Evolutionary conservation across 2,113 vertebrate genomes (phyloP), one percentile per base, ranked within the genome.

Genomic region (Pseudolaguvia tuberculata): DNA sequence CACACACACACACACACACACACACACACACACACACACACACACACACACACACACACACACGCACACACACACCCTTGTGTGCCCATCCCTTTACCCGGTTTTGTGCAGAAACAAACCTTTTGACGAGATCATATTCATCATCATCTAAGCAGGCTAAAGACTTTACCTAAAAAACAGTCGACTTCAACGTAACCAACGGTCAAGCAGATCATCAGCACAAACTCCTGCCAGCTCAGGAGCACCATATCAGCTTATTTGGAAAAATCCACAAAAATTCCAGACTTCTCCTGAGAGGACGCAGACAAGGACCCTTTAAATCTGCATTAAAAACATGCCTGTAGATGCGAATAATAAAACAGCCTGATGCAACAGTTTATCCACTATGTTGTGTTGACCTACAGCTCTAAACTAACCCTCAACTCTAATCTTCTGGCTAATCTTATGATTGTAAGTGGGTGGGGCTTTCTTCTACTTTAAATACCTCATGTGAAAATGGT

Each of bases 391-490:
- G 42, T 52, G 56, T 29, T 35, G 29, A n/a, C 20, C 31, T 6
- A 35, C 3, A 6, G n/a, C n/a, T 35, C 31, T 35, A 4, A 10
- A 55, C 45, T 70, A 66, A 52, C 18, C 39, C 20, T n/a, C 53
- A 62, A 45, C 29, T 59, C 13, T 1, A 12, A 18, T 59, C 65
- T 50, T 31, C 5, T 21, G 21, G 67, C 31, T 23, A 31, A 31
- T 63, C 68, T n/a, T n/a, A n/a, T n/a, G n/a, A n/a, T 9, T 31
- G 9, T 1, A 55, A 52, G 68, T 70, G 75, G 75, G 75, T 39
- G 67, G 35, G 53, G 75, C 4, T 29, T 53, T 51, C 31, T 27
- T 45, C 45, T 29, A n/a, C 17, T 29, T 15, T 31, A 8, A 20
- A 50, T 23, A 20, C 10, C 7, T 15, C 3, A 20, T 9, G 12